phyloP scores from a whole-genome alignment of 2,113 vertebrate species.

The Pteruthius melanotis region DNA sequence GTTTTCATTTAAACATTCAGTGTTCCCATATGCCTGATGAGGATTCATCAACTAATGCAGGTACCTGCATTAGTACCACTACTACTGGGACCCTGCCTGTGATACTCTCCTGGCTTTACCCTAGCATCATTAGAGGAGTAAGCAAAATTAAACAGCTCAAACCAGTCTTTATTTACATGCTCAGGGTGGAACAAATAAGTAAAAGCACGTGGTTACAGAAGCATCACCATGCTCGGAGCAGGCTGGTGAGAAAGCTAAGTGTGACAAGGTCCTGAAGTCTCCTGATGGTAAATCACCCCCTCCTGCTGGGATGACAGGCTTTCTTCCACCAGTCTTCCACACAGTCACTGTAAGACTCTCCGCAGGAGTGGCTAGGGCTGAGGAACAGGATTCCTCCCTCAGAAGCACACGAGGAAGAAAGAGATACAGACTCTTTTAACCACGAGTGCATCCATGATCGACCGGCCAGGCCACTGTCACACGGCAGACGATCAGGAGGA shows the following conservation, averaged over 20 bases:
- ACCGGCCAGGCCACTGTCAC: background rate
- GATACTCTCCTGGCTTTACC: background rate
- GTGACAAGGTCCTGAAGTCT: background rate
- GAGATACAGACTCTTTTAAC: background rate
- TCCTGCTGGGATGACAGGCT: background rate
- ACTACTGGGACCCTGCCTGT: background rate
- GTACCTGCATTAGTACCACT: background rate
- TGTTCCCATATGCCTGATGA: background rate
- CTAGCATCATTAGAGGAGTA: background rate
- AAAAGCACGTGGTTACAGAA: background rate
- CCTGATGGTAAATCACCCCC: background rate
- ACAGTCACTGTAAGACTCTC: background rate
- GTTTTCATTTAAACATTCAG: background rate
- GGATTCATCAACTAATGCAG: background rate
- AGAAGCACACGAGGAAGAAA: background rate
- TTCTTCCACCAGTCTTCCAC: background rate
- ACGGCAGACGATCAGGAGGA: background rate
- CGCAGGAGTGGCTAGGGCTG: background rate
- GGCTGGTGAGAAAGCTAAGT: background rate
- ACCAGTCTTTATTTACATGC: background rate
- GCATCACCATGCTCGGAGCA: background rate
- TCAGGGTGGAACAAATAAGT: background rate
- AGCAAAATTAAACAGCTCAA: background rate
- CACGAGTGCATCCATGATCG: fast-evolving
- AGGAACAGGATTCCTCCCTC: background rate